Conservation (phyloP, 2,113 vertebrate species). For the Pyrgilauda ruficollis region DNA sequence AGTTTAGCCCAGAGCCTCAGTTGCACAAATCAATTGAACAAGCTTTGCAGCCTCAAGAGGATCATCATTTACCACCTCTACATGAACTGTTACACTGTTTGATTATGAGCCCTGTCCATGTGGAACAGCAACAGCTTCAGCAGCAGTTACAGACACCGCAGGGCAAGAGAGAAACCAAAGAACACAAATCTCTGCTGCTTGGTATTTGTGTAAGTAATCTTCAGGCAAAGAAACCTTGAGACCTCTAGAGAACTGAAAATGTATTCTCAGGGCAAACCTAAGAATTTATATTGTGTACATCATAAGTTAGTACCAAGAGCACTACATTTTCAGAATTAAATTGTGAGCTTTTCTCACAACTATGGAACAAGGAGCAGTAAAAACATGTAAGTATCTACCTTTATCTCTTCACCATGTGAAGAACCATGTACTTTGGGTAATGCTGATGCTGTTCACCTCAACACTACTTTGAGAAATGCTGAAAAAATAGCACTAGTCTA, state of each 20-base stretch:
- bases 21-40: background rate
- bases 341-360: background rate
- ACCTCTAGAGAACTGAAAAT: background rate
- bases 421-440: rapidly evolving
- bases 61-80: background rate
- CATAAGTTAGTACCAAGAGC: background rate
- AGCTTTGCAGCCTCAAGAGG: background rate
- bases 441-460: background rate
- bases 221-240: background rate
- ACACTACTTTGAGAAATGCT: background rate
- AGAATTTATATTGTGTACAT: background rate
- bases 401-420: background rate
- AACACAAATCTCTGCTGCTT: background rate
- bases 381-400: background rate
- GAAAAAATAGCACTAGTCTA: background rate
- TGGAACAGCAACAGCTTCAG: background rate
- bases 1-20: background rate
- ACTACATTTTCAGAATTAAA: background rate
- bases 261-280: background rate
- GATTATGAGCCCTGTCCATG: background rate
- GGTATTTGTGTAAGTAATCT: background rate
- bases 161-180: background rate
- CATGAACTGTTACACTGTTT: background rate
- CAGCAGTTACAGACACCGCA: background rate
- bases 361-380: background rate